phyloP scores from a whole-genome alignment of 2,113 vertebrate genomes.

The Vireo altiloquus region DNA sequence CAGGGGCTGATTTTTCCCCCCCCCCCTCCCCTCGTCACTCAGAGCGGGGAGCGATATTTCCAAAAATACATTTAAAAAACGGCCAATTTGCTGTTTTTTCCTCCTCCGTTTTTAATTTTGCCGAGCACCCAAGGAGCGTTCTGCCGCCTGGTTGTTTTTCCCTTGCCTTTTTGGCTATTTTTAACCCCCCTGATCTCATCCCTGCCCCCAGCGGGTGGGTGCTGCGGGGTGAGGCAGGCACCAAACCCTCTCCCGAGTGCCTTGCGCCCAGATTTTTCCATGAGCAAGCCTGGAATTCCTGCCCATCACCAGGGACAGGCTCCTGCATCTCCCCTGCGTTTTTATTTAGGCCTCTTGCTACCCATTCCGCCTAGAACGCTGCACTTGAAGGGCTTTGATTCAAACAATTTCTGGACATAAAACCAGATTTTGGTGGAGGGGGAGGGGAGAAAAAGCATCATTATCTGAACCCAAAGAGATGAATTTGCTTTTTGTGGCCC shows the following conservation, averaged over 20 bases:
- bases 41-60: fast-evolving
- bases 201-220: not conserved
- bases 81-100: fast-evolving
- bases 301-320: not conserved
- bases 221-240: not conserved
- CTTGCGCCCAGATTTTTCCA: not conserved
- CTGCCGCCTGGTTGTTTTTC: fast-evolving
- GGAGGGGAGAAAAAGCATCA: fast-evolving
- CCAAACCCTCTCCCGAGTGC: fast-evolving
- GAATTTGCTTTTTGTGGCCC: not conserved
- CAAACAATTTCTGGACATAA: fast-evolving
- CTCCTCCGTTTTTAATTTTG: fast-evolving
- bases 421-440: fast-evolving
- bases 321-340: not conserved
- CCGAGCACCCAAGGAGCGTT: not conserved
- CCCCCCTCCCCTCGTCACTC: not conserved
- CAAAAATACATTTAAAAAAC: fast-evolving
- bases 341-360: not conserved
- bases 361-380: fast-evolving
- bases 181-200: not conserved
- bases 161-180: not conserved
- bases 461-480: not conserved
- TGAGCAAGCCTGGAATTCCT: not conserved
- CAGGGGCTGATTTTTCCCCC: not conserved
- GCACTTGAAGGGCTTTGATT: not conserved